Conservation (phyloP, 1,140 invertebrate species). For the Drosophila ironensis region DNA sequence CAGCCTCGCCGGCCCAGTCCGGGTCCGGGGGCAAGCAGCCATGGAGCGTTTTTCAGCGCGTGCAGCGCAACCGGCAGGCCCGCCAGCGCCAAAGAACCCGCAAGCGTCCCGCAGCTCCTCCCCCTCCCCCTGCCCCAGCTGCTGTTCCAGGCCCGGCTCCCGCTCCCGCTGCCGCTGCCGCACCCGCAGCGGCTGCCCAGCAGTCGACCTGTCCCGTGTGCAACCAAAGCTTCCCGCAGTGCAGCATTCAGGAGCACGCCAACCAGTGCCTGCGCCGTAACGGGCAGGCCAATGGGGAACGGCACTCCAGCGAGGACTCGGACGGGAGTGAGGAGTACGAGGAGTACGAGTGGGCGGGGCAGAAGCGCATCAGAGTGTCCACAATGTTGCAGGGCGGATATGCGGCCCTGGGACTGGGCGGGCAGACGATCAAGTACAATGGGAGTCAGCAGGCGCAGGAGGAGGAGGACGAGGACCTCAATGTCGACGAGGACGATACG, state of each 20-base stretch:
- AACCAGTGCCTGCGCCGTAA: conserved; percentile 86
- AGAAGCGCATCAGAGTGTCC: conserved; percentile 88
- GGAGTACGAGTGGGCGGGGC: conserved; percentile 92
- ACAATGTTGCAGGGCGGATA: conserved; percentile 88
- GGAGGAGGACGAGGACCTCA: conserved; percentile 90
- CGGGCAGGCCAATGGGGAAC: conserved; percentile 64
- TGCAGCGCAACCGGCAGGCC: conserved; percentile 83
- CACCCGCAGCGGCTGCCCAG: conserved; percentile 45
- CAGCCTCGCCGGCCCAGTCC: conserved; percentile 10
- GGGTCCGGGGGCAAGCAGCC: conserved; percentile 73
- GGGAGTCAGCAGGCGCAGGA: conserved; percentile 69
- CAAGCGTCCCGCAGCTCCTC: conserved; percentile 51
- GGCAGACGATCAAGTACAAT: conserved; percentile 83
- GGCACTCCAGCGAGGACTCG: conserved; percentile 83
- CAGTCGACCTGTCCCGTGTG: conserved; percentile 87
- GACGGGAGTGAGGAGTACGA: conserved; percentile 89
- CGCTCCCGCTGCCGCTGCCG: neutral
- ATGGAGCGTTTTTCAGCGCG: conserved; percentile 79
- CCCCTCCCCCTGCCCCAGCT: conserved; percentile 51
- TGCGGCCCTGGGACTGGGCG: conserved; percentile 83
- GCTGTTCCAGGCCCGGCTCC: too few relatives aligned
- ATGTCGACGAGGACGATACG: conserved; percentile 89
- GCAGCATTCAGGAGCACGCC: conserved; percentile 90
- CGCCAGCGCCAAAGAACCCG: conserved; percentile 79
- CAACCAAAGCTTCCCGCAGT: conserved; percentile 85